A percentile compares a stretch with the other conserved stretches of the same genome.
Evolutionary conservation across 2,113 vertebrate genomes (phyloP).

Genomic region (Ivindomyrus marchei): DNA sequence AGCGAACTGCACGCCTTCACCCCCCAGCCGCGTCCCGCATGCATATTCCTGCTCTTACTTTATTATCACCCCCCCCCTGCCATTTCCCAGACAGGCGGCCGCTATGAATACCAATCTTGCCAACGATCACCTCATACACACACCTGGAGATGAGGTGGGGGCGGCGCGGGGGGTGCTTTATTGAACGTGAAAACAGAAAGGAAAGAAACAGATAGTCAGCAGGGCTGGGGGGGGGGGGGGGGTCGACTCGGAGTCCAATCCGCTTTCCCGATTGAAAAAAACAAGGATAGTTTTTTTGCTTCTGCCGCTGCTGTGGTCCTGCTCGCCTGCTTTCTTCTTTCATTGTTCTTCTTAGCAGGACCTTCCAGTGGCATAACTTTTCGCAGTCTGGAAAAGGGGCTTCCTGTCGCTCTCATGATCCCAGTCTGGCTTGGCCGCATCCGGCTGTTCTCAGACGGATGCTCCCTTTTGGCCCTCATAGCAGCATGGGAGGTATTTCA

Average conservation of each 20-base stretch:
- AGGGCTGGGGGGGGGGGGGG: slow-evolving; percentile 21
- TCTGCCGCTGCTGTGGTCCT: not conserved
- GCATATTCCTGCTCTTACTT: slow-evolving; percentile 48
- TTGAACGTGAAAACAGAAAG: slow-evolving; percentile 55
- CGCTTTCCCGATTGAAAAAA: slow-evolving; percentile 70
- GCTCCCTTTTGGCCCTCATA: not conserved
- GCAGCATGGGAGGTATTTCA: not conserved
- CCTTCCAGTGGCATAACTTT: slow-evolving; percentile 30
- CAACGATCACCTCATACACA: slow-evolving; percentile 68
- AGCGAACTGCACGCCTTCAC: slow-evolving; percentile 63
- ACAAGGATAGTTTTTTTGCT: slow-evolving; percentile 31
- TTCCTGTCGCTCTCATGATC: not conserved
- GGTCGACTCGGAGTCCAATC: slow-evolving; percentile 70
- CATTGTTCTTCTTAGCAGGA: slow-evolving; percentile 24
- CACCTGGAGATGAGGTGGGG: slow-evolving; percentile 66
- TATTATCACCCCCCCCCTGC: not conserved
- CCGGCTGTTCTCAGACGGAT: not conserved
- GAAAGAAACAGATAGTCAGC: not conserved
- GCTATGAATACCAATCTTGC: slow-evolving; percentile 64
- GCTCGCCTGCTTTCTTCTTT: not conserved
- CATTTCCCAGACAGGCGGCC: slow-evolving; percentile 53
- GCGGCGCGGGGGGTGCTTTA: slow-evolving; percentile 48
- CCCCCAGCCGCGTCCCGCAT: slow-evolving; percentile 54
- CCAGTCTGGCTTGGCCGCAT: not conserved
- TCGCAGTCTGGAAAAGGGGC: not conserved